phyloP scores from a whole-genome alignment of 2,797 vertebrate species.

The Myotis vivesi region DNA sequence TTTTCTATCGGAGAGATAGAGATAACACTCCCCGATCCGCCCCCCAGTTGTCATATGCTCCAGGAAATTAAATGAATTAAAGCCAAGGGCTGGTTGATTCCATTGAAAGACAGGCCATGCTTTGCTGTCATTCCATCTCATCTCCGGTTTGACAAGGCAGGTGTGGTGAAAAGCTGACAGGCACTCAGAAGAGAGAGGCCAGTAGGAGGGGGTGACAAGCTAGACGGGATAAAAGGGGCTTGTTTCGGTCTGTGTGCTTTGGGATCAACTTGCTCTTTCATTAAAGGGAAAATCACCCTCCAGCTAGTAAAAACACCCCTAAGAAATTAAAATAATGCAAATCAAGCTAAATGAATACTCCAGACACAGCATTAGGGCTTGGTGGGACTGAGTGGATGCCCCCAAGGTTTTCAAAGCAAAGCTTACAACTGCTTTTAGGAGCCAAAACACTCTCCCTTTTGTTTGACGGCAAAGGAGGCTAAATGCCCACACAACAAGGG shows the following conservation, averaged over 20 bases:
- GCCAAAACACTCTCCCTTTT: constrained; percentile 68
- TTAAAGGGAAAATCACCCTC: constrained; percentile 69
- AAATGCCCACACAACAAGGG: constrained; percentile 57
- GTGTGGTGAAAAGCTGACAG: not conserved
- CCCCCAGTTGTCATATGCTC: not conserved
- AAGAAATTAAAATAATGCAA: constrained; percentile 76
- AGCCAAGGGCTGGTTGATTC: not conserved
- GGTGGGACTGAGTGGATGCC: constrained; percentile 58
- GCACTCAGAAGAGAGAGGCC: not conserved
- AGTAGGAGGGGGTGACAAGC: not conserved
- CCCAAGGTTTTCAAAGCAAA: constrained; percentile 75
- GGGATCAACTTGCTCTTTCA: constrained; percentile 77
- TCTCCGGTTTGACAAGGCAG: constrained; percentile 17
- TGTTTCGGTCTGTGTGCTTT: constrained; percentile 56
- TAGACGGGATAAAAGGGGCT: not conserved
- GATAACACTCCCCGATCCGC: not conserved
- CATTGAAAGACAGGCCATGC: not conserved
- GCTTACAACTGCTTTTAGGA: constrained; percentile 70
- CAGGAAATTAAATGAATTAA: constrained; percentile 40
- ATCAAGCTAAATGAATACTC: constrained; percentile 72
- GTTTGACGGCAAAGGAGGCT: constrained; percentile 69
- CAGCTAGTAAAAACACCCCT: constrained; percentile 70
- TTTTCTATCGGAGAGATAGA: not conserved
- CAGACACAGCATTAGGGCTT: constrained; percentile 59
- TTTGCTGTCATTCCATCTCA: not conserved